Conservation (phyloP, 2,888 invertebrate genomes). For the Leptopterna dolabrata region DNA sequence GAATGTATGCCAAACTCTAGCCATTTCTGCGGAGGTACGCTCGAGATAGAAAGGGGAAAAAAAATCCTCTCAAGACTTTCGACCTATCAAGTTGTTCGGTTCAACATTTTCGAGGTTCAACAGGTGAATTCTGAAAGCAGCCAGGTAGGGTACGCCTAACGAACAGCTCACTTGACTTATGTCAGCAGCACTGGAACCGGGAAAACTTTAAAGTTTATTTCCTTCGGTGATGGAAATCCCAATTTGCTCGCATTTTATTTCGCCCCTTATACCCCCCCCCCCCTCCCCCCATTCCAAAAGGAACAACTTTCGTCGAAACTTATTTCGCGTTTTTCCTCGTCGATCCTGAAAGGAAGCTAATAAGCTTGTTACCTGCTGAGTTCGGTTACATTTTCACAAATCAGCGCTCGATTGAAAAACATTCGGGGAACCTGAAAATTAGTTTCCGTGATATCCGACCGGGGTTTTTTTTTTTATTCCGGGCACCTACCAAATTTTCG, state of each 20-base stretch:
- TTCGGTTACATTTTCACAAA: not conserved
- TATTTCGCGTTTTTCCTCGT: not conserved
- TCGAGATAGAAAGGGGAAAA: no score
- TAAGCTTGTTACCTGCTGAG: not conserved
- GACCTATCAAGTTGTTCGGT: no score
- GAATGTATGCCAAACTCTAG: no score
- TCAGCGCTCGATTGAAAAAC: not conserved
- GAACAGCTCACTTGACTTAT: not conserved
- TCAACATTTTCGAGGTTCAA: not conserved
- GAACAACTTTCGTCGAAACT: not conserved
- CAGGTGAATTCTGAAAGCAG: not conserved
- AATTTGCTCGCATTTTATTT: not conserved
- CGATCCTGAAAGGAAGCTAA: not conserved
- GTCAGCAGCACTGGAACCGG: not conserved
- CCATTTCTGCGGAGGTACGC: no score
- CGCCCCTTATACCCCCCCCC: not conserved
- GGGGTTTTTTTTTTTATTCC: no score
- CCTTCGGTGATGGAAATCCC: not conserved
- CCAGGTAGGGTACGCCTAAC: not conserved
- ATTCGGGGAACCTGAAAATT: not conserved
- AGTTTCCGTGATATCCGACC: not conserved
- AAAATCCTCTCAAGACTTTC: no score
- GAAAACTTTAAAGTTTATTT: not conserved
- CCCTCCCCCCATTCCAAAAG: no score
- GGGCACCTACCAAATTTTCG: no score